These are phyloP conservation scores for Schizothorax lantsangensis DNA, from an alignment of 2,797 vertebrate species.

Conservation along the genomic window DNA sequence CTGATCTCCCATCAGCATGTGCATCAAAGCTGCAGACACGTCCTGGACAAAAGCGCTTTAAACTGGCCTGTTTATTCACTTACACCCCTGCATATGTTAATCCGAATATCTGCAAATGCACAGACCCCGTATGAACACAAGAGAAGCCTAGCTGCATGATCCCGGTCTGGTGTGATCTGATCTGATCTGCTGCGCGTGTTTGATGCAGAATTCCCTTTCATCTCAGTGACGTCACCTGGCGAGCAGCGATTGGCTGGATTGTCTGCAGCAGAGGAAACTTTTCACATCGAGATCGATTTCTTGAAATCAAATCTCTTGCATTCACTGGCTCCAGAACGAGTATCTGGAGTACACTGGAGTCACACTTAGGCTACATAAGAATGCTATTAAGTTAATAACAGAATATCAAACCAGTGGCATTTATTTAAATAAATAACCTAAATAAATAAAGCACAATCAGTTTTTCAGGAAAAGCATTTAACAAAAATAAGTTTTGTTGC, in stretches of 20 bases:
- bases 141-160: background rate
- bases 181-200: slow-evolving; percentile 73
- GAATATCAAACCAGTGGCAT: background rate
- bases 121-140: background rate
- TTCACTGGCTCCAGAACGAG: no score
- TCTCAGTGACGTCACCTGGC: slow-evolving; percentile 84
- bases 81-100: slow-evolving; percentile 29
- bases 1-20: slow-evolving; percentile 84
- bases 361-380: background rate
- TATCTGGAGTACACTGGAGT: no score
- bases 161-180: slow-evolving; percentile 45
- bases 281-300: slow-evolving; percentile 1
- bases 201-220: slow-evolving; percentile 85
- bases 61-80: slow-evolving; percentile 41
- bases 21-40: slow-evolving; percentile 81
- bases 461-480: background rate
- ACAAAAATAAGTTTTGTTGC: no score
- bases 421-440: background rate
- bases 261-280: slow-evolving; percentile 40
- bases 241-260: slow-evolving; percentile 79
- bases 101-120: slow-evolving; percentile 27
- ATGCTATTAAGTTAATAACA: background rate
- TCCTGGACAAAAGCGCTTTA: slow-evolving; percentile 53
- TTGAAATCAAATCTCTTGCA: background rate
- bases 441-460: background rate